Conservation (phyloP, 2,888 invertebrate species). For the Colletes collaris region DNA sequence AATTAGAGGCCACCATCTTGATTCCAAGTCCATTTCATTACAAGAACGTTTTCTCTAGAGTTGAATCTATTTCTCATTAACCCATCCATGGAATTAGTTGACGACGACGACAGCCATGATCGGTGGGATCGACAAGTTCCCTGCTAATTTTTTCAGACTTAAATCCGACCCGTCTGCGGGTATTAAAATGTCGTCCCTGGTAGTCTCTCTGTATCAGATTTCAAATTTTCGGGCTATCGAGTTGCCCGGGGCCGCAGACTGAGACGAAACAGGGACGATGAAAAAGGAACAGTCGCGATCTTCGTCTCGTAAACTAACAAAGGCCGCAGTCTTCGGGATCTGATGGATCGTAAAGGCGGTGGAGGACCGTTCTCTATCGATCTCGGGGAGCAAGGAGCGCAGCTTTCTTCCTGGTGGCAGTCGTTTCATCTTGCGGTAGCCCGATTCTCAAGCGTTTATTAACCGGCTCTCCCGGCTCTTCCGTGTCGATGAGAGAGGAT, state of each 20-base stretch:
- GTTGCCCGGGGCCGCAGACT: too few species aligned
- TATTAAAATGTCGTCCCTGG: not conserved
- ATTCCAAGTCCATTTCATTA: too few species aligned
- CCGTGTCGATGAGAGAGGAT: conserved; percentile 16
- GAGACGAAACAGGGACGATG: too few species aligned
- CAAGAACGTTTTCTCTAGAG: too few species aligned
- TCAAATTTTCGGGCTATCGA: conserved; percentile 18
- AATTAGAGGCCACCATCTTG: too few species aligned
- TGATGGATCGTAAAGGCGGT: conserved; percentile 21
- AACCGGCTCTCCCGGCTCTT: conserved; percentile 23
- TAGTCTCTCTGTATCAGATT: conserved; percentile 8
- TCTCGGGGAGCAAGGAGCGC: conserved; percentile 23
- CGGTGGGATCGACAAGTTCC: too few species aligned
- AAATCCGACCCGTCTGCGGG: too few species aligned
- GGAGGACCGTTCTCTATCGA: conserved; percentile 28
- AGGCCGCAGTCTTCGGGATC: conserved; percentile 22
- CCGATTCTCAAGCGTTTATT: conserved; percentile 50
- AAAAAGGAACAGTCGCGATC: too few species aligned
- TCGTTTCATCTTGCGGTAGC: conserved; percentile 32
- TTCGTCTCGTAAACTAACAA: not conserved
- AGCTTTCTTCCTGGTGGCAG: conserved; percentile 16
- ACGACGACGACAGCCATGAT: too few species aligned
- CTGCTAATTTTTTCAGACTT: too few species aligned
- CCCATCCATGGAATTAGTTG: too few species aligned
- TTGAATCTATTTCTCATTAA: too few species aligned